A percentile compares a stretch with the other conserved stretches of the same genome.
Conservation (phyloP, 92 coral and sea anemone genomes). For the Pocillopora grandis region DNA sequence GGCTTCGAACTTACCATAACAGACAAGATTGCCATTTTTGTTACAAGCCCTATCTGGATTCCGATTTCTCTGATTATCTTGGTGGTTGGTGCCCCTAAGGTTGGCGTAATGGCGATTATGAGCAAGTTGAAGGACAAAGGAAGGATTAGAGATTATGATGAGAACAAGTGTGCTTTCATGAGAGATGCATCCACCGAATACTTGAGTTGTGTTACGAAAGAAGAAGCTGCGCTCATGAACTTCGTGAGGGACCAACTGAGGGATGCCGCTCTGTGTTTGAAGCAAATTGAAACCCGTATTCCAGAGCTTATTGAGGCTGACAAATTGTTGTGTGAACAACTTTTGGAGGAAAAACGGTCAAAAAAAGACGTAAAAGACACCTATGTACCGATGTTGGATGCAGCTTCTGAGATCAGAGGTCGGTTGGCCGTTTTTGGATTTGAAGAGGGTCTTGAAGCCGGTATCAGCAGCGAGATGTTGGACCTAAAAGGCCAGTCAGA, state of each 20-base stretch:
- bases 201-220: neutral
- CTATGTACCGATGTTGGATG: constrained; percentile 23
- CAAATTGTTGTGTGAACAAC: constrained; percentile 2
- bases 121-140: constrained; percentile 21
- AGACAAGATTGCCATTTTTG: constrained; percentile 29
- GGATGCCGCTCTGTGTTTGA: constrained; percentile 18
- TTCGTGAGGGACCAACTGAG: constrained; percentile 30
- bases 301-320: constrained; percentile 40
- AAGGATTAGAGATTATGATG: neutral
- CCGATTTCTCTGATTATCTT: constrained; percentile 42
- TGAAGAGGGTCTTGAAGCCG: constrained; percentile 7
- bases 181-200: neutral
- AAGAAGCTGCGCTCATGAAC: neutral
- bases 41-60: constrained; percentile 47
- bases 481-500: constrained; percentile 9
- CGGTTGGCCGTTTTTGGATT: constrained; percentile 17
- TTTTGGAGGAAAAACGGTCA: constrained; percentile 10
- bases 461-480: constrained; percentile 12
- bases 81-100: constrained; percentile 22
- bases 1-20: neutral
- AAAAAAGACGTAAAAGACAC: neutral
- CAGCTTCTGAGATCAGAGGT: neutral
- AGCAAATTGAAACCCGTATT: constrained; percentile 21
- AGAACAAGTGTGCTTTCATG: constrained; percentile 29
- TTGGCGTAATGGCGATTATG: constrained; percentile 19